phyloP scores from a whole-genome alignment of 2,113 vertebrate genomes.

The Trinectes maculatus region DNA sequence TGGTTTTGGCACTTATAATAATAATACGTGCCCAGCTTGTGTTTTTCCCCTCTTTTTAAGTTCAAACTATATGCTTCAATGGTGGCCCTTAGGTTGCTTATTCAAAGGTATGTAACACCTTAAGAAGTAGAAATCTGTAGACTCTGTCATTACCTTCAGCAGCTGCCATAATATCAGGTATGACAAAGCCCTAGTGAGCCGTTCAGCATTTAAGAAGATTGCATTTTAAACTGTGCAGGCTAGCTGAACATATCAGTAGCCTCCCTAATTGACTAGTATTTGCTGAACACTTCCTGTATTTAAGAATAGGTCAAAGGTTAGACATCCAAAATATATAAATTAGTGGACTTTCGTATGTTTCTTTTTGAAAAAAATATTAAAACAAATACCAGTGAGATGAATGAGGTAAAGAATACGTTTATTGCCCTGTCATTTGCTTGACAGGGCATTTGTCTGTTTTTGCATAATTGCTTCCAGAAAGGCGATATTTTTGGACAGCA shows the following conservation, averaged over 20 bases:
- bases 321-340: background rate
- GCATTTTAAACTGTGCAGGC: background rate
- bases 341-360: background rate
- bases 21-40: too few species aligned
- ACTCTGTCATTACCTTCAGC: slow-evolving; percentile 1
- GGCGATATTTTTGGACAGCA: slow-evolving; percentile 71
- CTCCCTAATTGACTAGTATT: background rate
- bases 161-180: background rate
- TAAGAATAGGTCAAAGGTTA: background rate
- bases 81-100: too few species aligned
- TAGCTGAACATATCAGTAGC: slow-evolving; percentile 14
- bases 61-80: too few species aligned
- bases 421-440: slow-evolving; percentile 26
- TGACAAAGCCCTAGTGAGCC: background rate
- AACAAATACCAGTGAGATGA: too few species aligned
- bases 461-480: slow-evolving; percentile 73
- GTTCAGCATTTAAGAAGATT: background rate
- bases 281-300: slow-evolving; percentile 2
- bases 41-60: too few species aligned
- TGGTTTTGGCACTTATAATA: too few species aligned
- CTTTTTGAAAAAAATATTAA: slow-evolving; percentile 6
- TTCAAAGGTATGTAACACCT: too few species aligned
- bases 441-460: slow-evolving; percentile 59
- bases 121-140: background rate
- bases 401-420: background rate